Evolutionary conservation across 2,113 vertebrate genomes (phyloP), one percentile per base, ranked within the genome.

Genomic region (Sebastes fasciatus): DNA sequence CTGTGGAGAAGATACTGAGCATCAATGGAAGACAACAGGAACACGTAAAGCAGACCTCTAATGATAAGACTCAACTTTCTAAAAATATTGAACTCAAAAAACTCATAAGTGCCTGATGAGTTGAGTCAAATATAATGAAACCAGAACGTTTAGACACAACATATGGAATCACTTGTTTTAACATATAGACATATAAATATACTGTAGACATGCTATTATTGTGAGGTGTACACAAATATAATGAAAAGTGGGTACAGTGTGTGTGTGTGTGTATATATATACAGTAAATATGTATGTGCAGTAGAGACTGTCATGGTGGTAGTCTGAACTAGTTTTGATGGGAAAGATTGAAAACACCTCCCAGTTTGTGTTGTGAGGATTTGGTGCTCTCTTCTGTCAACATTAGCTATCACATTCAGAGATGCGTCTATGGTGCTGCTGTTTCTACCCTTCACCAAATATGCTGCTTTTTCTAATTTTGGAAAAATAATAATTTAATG

Each of bases 381-480:
- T 42, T 74, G 85, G 75, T 70, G 81, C 77, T 57, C 54, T 79
- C 75, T 65, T 62, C 54, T 54, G 63, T 62, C 62, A 13, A 16
- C 42, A 69, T 65, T 3, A 17, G 77, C 61, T 19, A 69, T 42
- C 68, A 57, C 23, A 75, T 21, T 54, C 64, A 77, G 10, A 86
- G 51, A 62, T 60, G 43, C 54, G 65, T 79, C 67, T 46, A 49
- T 1, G 73, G 69, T 86, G 88, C 90, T 90, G 90, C 83, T 82
- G 84, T 80, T 68, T 85, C 83, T 64, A 86, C 74, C 60, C 60
- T 68, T 60, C 78, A 83, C 74, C 85, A 88, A 84, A 86, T 83
- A 71, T 86, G 92, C 90, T 93, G 92, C 91, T 90, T 86, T 83
- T 86, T 88, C 57, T 80, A 60, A 80, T 80, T 83, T 84, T 82